Evolutionary conservation across 2,888 invertebrate genomes (phyloP).

Genomic region (Athalia circularis): DNA sequence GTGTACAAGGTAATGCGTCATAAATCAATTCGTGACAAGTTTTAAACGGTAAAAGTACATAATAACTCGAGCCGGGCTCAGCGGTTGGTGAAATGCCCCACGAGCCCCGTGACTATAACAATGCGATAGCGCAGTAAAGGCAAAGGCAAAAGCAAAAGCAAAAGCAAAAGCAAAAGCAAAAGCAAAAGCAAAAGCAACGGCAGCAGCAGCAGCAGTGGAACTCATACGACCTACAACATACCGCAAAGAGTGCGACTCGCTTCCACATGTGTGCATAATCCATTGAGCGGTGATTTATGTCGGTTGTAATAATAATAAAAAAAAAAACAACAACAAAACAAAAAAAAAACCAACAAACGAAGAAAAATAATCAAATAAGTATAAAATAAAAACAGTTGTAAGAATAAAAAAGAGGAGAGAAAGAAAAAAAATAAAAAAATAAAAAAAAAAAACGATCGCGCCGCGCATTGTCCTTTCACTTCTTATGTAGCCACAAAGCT

Average conservation of each 20-base stretch:
- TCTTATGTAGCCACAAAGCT: conserved; percentile 33
- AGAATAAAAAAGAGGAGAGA: conserved; percentile 21
- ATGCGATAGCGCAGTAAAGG: no score
- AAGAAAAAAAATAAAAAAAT: background rate
- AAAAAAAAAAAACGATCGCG: conserved; percentile 34
- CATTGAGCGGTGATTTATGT: conserved; percentile 42
- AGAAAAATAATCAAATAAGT: conserved; percentile 18
- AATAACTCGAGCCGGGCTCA: no score
- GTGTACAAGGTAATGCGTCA: background rate
- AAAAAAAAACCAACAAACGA: background rate
- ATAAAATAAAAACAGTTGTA: conserved; percentile 42
- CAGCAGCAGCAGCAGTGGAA: background rate
- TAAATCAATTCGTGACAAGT: background rate
- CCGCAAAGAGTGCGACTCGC: background rate
- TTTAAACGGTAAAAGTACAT: background rate
- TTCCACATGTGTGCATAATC: conserved; percentile 9
- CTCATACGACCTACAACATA: background rate
- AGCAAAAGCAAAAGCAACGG: background rate
- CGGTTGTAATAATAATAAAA: conserved; percentile 1
- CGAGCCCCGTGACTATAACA: no score
- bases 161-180: no score
- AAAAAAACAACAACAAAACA: conserved; percentile 11
- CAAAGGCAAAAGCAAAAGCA: no score
- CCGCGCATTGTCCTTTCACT: conserved; percentile 43
- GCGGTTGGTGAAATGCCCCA: no score